Evolutionary conservation across 2,888 invertebrate genomes (phyloP), one percentile per base, ranked within the genome.

Genomic region (Dicranocentrus wangi): DNA sequence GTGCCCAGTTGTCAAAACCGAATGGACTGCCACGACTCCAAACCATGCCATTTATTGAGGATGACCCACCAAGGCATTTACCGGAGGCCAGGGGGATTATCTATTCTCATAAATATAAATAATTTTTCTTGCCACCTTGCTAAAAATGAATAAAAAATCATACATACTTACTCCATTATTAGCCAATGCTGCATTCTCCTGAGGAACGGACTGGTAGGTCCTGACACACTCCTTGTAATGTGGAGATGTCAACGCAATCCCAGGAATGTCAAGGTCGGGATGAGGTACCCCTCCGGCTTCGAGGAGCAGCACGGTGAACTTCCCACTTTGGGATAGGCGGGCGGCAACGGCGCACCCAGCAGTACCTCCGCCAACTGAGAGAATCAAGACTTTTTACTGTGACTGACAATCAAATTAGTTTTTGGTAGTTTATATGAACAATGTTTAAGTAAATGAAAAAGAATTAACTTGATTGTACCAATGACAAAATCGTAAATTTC

Each of bases 1-100:
- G 43, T 47, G 68, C 76, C 76, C 76, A 76, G 13, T 72, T 58
- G 21, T 72, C 43, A 25, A 58, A 76, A 27, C 68, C 68, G 8
- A 60, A 10, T 1, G 75, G 66, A 43, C 28, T 66, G 19, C 79
- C 79, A 71, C 1, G 5, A 51, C n/a, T n/a, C n/a, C n/a, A n/a
- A n/a, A n/a, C n/a, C 71, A 71, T 71, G 7, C 39, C 19, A 15
- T 78, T 78, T 0, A 78, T 1, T 3, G 42, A 27, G 39, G 53
- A 65, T 27, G 25, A 21, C 1, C 78, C 78, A 17, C 78, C 71
- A 7, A 78, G 19, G 2, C n/a, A 13, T 15, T 43, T 10, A 25
- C 66, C 66, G 15, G 63, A 2, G 7, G 47, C 23, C 3, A 10
- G 3, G 7, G 21, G 13, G 7, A 39, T 63, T n/a, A 42, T 13